Evolutionary conservation across 1,140 invertebrate genomes (phyloP), one percentile per base, ranked within the genome.

Genomic region (Andrena cerasifolii): DNA sequence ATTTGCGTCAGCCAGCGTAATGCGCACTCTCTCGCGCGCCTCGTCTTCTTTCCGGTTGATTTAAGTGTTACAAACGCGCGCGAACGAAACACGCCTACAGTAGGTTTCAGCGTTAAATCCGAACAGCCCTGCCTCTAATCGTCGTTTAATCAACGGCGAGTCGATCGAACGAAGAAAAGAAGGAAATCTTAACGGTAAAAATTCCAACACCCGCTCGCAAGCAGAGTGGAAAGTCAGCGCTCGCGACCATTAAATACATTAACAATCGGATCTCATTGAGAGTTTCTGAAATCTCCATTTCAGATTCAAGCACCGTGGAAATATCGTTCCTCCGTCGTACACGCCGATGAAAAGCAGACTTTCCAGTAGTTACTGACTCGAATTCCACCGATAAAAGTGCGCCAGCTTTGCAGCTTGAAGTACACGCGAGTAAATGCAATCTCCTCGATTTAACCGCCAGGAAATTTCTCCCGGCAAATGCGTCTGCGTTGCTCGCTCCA

Each of bases 1-100:
- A 74, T 74, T 66, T 54, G 71, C 61, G 61, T 74, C 71, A 66
- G 59, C 12, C n/a, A 28, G 10, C 33, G 61, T 66, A 66, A 74
- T 43, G 49, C 47, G 61, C 26, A 36, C 33, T 24, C 45, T 40
- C 31, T 18, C 24, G 28, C 58, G 0, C n/a, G 36, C 26, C n/a
- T 45, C 67, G 24, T 59, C 26, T 18, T 47, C 54, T 58, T 59
- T 71, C 43, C 56, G 56, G 28, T 36, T 61, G 28, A 72, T 61
- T 72, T 61, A 47, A 70, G 24, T 47, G 68, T 18, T 45, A 33
- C 18, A 24, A 28, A 18, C 8, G 18, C 67, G 3, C 47, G 33
- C 10, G 51, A 68, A 21, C 18, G 10, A 28, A 56, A 40, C 12
- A 12, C 16, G 2, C 16, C 0, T 3, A 14, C 26, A n/a, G 61